These are phyloP conservation scores for Erpetoichthys calabaricus DNA, from an alignment of 2,797 vertebrate species.

Conservation along the genomic window DNA sequence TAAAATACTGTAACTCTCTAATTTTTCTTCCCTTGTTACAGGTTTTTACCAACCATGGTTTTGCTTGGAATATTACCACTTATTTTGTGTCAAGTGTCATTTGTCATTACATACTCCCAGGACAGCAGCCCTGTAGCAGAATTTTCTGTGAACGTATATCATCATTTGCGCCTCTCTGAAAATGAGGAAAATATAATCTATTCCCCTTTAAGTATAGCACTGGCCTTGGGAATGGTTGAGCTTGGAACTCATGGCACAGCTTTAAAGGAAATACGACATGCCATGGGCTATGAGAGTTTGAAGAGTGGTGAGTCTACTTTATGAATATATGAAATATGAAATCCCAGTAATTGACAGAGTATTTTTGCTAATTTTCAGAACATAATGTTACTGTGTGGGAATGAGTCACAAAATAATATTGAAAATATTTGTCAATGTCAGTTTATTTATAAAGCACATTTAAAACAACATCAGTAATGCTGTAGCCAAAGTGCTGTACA, in stretches of 20 bases:
- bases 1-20: too few species aligned
- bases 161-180: slow-evolving; percentile 62
- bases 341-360: slow-evolving; percentile 4
- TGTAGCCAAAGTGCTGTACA: too few species aligned
- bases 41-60: slow-evolving; percentile 33
- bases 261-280: slow-evolving; percentile 73
- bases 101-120: slow-evolving; percentile 53
- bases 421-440: too few species aligned
- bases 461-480: too few species aligned
- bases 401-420: too few species aligned
- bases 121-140: slow-evolving; percentile 66
- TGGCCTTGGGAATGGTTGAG: slow-evolving; percentile 85
- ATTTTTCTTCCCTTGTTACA: too few species aligned
- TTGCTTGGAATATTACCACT: slow-evolving; percentile 46
- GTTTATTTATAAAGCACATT: too few species aligned
- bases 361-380: too few species aligned
- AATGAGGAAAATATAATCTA: slow-evolving; percentile 89
- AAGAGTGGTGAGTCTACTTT: slow-evolving; percentile 57
- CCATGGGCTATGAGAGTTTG: slow-evolving; percentile 69
- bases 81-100: slow-evolving; percentile 49
- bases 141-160: slow-evolving; percentile 83
- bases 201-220: slow-evolving; percentile 74
- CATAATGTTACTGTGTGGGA: too few species aligned
- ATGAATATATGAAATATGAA: background rate
- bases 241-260: slow-evolving; percentile 77